Base-by-base conservation (phyloP, 2,888 invertebrate species). In the Notodonta dromedarius region DNA sequence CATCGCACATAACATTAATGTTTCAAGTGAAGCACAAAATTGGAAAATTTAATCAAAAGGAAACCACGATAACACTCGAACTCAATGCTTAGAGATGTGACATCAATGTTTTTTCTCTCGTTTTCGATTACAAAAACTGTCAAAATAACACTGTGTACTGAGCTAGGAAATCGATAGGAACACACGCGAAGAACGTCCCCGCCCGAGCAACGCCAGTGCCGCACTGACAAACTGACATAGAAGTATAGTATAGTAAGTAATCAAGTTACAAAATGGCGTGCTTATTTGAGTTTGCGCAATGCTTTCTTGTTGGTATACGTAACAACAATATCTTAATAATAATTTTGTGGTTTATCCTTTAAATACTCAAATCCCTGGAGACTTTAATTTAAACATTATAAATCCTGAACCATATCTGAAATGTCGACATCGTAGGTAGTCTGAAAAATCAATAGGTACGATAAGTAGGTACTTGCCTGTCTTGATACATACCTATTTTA, bases 221-320 rank as follows among this genome's bases (percentile, higher is more conserved):
- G 88, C 88, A 92, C 91, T 89, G 84, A 76, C 32, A 32, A 60
- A 62, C 58, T 62, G 59, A 60, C 61, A 13, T 5, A 73, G 75
- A 77, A 71, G 74, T 77, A 74, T 62, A 68, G 57, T 66, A 24
- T 14, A 51, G 16, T 9, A 32, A 11, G 70, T 68, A 79, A 71
- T 67, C 67, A 81, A 78, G 69, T 74, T 76, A 77, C 81, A 85
- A 85, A 80, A 85, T 85, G 85, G 86, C 87, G 80, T 72, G 67
- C 67, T 65, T 69, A 76, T 66, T 71, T 56, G 88, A 84, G 87
- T 85, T 86, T 88, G 86, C 86, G 88, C 88, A 87, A 84, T 66
- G 50, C 56, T 60, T 65, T 51, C 42, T 66, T 65, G n/a, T 58
- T 58, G 42, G 53, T 24, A 24, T 24, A 50, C 59, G 16, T 59